These are phyloP conservation scores for Pseudorhiza aurosa DNA, from an alignment of 30 jellyfish, hydroid and myxozoan genomes.

Conservation along the genomic window DNA sequence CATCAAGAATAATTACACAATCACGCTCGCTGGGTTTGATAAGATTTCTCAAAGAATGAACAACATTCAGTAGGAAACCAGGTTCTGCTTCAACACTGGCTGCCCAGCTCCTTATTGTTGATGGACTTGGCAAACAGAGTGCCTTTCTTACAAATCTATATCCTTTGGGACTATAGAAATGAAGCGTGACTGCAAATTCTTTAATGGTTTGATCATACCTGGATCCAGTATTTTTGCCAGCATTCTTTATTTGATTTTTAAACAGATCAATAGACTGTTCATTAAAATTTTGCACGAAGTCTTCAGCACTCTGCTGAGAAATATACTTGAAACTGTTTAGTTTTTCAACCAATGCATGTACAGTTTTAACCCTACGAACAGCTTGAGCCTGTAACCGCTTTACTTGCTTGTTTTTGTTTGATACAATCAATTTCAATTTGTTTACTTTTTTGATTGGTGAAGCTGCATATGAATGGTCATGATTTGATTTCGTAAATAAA, in stretches of 20 bases:
- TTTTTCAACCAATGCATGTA: neutral
- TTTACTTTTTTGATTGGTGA: conserved; percentile 9
- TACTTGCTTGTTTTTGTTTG: neutral
- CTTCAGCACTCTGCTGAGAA: neutral
- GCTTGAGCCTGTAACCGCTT: conserved; percentile 3
- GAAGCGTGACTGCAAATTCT: conserved; percentile 36
- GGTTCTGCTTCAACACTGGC: conserved; percentile 34
- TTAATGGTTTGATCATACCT: neutral
- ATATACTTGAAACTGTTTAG: neutral
- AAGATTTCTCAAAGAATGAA: no score
- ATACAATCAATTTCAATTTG: conserved; percentile 5
- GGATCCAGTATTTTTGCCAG: neutral
- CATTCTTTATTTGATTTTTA: conserved; percentile 6
- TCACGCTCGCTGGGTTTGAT: conserved; percentile 4
- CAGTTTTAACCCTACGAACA: neutral
- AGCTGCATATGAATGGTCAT: conserved; percentile 14
- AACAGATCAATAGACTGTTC: conserved; percentile 6
- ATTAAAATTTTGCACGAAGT: conserved; percentile 2
- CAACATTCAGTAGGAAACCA: conserved; percentile 32
- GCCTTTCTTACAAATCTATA: conserved; percentile 30
- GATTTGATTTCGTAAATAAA: neutral
- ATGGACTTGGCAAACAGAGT: conserved; percentile 28
- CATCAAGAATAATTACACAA: conserved; percentile 20
- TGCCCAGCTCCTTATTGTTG: conserved; percentile 49
- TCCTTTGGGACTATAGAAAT: conserved; percentile 40